Percentiles rank a stretch among this genome's conserved stretches.
phyloP scores from a whole-genome alignment of 2,113 vertebrate genomes.

The Alces alces region DNA sequence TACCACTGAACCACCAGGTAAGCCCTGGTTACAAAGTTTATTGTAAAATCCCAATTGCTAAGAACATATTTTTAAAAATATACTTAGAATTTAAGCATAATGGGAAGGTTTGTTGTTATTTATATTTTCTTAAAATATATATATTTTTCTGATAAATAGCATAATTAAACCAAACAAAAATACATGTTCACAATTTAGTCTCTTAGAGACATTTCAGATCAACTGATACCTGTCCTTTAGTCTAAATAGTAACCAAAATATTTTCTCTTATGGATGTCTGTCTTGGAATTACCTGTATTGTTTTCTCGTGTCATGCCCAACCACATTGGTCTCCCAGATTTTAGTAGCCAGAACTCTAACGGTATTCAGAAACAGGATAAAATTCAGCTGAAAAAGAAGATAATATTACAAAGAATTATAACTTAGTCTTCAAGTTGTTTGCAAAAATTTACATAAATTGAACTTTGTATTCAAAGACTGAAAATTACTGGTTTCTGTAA shows the following conservation, averaged over 20 bases:
- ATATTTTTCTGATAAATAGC: neutral
- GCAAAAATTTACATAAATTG: conserved; percentile 6
- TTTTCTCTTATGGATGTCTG: neutral
- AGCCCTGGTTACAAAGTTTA: neutral
- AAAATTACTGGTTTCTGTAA: neutral
- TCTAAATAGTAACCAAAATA: neutral
- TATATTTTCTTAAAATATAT: neutral
- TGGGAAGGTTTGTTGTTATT: neutral
- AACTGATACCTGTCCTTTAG: neutral
- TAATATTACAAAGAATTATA: conserved; percentile 28
- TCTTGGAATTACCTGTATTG: conserved; percentile 87
- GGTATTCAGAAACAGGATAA: conserved; percentile 91
- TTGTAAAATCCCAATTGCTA: conserved; percentile 8
- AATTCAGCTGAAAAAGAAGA: conserved; percentile 87
- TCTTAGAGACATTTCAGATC: conserved; percentile 12
- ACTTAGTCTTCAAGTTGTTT: neutral
- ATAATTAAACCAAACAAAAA: neutral
- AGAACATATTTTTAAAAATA: neutral
- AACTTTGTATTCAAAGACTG: neutral
- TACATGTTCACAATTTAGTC: neutral
- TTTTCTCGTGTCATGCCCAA: conserved; percentile 88
- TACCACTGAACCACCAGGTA: neutral
- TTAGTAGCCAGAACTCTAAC: conserved; percentile 91
- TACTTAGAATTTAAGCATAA: neutral
- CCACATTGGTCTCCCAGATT: conserved; percentile 90